Base-by-base conservation (phyloP, 2,113 vertebrate genomes). In the Corythornis vintsioides region DNA sequence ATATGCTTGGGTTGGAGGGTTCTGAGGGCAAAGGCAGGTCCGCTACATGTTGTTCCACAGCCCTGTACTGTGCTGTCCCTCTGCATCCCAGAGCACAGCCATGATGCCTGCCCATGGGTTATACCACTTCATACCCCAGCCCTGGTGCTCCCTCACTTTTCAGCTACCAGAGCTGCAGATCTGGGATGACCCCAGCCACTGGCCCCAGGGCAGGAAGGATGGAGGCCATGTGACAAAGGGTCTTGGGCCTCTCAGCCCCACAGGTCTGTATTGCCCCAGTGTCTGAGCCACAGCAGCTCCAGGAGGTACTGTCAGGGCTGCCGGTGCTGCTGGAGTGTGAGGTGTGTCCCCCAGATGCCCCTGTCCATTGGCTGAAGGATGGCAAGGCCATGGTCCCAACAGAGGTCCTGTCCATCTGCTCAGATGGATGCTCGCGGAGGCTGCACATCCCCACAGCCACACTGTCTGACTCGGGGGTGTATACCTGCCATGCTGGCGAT, bases 311-410 rank as follows among this genome's bases (percentile, higher is more conserved):
- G 35, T 86, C 87, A 0, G 97, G 96, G 48, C 94, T 96, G 61
- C 91, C 80, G 0, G 60, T 94, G 42, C 64, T 93, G 19, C 97
- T 97, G 88, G 97, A 97, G 72, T 97, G 97, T 45, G 97, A 98
- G 88, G 95, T 96, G 94, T 97, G 97, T 88, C 92, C 96, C 16
- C 93, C 97, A 15, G 98, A 96, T 6, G 98, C 97, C 20, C 56
- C 88, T 0, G 98, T 98, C 28, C 96, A 35, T 35, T 99, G 99
- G 98, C 98, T 98, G 96, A 97, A 98, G 79, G 98, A 99, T 0
- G 98, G 98, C 2, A 83, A 98, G 12, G 98, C 97, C 3, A 66
- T 98, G 89, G 97, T 97, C 33, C 40, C 67, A 0, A 47, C 1
- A 0, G 12, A 88, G 19, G 40, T 25, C 67, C 64, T 83, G 72